Percentiles rank a stretch among this genome's conserved stretches.
Conservation (phyloP, 2,888 invertebrate species). For the Acrobasis repandana region DNA sequence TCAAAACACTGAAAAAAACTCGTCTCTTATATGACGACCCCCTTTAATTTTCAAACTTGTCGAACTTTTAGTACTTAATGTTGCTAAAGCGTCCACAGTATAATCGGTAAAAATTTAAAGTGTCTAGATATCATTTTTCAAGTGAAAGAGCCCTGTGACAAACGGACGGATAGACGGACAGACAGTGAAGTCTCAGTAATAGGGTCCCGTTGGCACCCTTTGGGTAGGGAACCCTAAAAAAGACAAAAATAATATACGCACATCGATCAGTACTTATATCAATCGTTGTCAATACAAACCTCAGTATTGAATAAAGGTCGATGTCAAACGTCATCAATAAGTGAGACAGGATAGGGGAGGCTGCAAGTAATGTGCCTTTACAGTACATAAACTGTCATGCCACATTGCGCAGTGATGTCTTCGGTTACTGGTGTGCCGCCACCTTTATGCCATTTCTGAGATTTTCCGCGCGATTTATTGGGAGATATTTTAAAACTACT, state of each 20-base stretch:
- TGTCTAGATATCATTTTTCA: too few relatives aligned
- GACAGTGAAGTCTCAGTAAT: too few relatives aligned
- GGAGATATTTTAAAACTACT: conserved; percentile 20
- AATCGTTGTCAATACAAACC: background rate
- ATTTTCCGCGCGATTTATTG: conserved; percentile 3
- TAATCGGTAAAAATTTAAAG: too few relatives aligned
- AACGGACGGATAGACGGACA: too few relatives aligned
- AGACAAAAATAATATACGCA: background rate
- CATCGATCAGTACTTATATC: background rate
- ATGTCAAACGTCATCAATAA: conserved; percentile 14
- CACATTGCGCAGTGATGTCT: conserved; percentile 63
- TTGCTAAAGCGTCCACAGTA: too few relatives aligned
- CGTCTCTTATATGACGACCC: too few relatives aligned
- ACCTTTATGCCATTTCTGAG: conserved; percentile 27
- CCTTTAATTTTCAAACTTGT: too few relatives aligned
- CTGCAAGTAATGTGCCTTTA: conserved; percentile 60
- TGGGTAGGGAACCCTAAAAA: too few relatives aligned
- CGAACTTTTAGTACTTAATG: too few relatives aligned
- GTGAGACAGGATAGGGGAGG: conserved; percentile 10
- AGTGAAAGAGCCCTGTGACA: too few relatives aligned
- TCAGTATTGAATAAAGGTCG: conserved; percentile 5
- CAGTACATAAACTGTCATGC: conserved; percentile 74
- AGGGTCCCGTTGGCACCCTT: too few relatives aligned
- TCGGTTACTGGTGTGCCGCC: conserved; percentile 39
- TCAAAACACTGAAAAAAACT: too few relatives aligned